Evolutionary conservation across 2,113 vertebrate genomes (phyloP).

Genomic region (Oryzias woworae): DNA sequence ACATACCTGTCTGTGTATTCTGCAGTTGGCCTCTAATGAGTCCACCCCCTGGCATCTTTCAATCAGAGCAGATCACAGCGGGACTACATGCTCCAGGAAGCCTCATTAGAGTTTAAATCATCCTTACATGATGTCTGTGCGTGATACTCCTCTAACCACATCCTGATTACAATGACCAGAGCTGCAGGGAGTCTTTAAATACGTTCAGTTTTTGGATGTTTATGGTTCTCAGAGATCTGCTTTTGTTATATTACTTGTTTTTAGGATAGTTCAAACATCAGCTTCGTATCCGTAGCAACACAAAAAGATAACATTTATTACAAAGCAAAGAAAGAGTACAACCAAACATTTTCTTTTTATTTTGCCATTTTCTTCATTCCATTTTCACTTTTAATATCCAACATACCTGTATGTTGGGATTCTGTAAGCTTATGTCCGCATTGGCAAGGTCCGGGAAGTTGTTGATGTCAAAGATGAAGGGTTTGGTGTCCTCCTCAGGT

Average conservation of each 20-base stretch:
- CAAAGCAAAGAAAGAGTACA: neutral
- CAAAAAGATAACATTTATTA: slow-evolving; percentile 2
- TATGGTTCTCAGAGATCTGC: slow-evolving; percentile 7
- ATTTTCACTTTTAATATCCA: slow-evolving; percentile 12
- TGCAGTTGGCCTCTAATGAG: neutral
- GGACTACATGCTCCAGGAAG: slow-evolving; percentile 9
- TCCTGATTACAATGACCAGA: slow-evolving; percentile 43
- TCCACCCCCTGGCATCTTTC: neutral
- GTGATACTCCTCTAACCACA: slow-evolving; percentile 33
- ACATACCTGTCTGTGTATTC: slow-evolving; percentile 4
- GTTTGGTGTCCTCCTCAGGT: slow-evolving; percentile 74
- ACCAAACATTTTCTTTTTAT: neutral
- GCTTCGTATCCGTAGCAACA: neutral
- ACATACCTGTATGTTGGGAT: slow-evolving; percentile 90
- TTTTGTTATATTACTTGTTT: slow-evolving; percentile 9
- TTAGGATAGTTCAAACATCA: slow-evolving; percentile 3
- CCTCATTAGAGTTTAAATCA: slow-evolving; percentile 4
- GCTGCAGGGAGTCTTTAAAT: slow-evolving; percentile 17
- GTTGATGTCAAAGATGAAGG: slow-evolving; percentile 86
- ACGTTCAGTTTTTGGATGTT: slow-evolving; percentile 26
- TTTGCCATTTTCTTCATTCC: neutral
- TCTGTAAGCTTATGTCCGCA: slow-evolving; percentile 83
- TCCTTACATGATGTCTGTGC: slow-evolving; percentile 14
- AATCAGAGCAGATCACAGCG: neutral
- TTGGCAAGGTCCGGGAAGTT: slow-evolving; percentile 85